These are phyloP conservation scores for Deroplatys truncata DNA, from an alignment of 2,888 invertebrate species.

Conservation along the genomic window DNA sequence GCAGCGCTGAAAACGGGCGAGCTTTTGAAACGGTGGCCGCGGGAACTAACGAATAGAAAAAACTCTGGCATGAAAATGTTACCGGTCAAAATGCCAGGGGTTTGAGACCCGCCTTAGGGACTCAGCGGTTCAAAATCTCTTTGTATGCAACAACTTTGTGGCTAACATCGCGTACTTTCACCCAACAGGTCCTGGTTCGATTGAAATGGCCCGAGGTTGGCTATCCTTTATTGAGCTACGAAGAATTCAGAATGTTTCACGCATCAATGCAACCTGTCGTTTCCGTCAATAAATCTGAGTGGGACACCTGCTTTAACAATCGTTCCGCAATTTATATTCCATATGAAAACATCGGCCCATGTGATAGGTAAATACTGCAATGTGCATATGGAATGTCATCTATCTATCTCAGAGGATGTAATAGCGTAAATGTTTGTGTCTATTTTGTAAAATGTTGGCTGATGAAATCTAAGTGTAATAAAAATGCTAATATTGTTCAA, in stretches of 20 bases:
- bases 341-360: too few relatives aligned
- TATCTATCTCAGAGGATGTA: too few relatives aligned
- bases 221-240: neutral
- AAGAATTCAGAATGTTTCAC: neutral
- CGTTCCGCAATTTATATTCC: too few relatives aligned
- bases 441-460: too few relatives aligned
- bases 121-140: neutral
- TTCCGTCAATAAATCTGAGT: neutral
- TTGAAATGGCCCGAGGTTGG: neutral
- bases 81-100: neutral
- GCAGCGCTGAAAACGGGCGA: neutral
- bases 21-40: neutral
- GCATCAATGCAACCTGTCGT: neutral
- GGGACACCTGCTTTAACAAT: too few relatives aligned
- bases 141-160: neutral
- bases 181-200: neutral
- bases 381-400: too few relatives aligned
- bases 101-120: neutral
- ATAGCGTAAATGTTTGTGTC: too few relatives aligned
- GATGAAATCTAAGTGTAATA: too few relatives aligned
- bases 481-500: too few relatives aligned
- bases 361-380: too few relatives aligned
- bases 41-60: neutral
- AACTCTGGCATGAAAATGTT: neutral
- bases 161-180: neutral